Conservation (phyloP, 1,140 invertebrate genomes). For the Drosophila subpulchrella region DNA sequence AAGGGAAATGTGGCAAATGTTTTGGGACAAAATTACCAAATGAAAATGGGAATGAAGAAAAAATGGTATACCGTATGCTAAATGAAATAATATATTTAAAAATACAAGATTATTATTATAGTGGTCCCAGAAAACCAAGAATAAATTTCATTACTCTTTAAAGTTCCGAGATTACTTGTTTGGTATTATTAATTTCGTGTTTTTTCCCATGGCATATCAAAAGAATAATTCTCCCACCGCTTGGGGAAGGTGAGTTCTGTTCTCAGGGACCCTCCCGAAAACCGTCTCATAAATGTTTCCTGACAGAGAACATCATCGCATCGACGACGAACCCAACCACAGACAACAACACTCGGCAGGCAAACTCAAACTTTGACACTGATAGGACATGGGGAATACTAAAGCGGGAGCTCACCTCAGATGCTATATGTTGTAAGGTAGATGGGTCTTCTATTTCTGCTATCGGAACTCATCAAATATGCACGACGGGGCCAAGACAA, state of each 20-base stretch:
- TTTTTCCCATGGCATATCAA: slow-evolving; percentile 27
- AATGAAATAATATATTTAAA: not conserved
- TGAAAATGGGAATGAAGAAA: no score
- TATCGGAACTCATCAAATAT: slow-evolving; percentile 80
- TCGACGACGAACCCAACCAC: slow-evolving; percentile 16
- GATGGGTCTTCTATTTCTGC: slow-evolving; percentile 21
- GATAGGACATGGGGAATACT: slow-evolving; percentile 56
- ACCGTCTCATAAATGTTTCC: slow-evolving; percentile 36
- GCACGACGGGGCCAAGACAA: slow-evolving; percentile 60
- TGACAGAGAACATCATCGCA: slow-evolving; percentile 37
- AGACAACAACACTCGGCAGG: slow-evolving; percentile 30
- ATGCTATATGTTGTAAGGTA: not conserved
- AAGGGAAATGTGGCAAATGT: slow-evolving; percentile 23
- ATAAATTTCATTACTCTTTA: not conserved
- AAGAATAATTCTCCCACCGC: slow-evolving; percentile 24
- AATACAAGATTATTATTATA: no score
- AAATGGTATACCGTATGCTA: no score
- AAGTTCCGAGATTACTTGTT: not conserved
- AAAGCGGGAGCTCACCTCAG: slow-evolving; percentile 38
- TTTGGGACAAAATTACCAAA: not conserved
- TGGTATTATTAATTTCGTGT: not conserved
- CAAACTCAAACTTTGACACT: slow-evolving; percentile 67
- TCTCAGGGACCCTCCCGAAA: slow-evolving; percentile 19
- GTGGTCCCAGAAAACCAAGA: not conserved
- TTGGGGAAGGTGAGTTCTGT: slow-evolving; percentile 11